phyloP scores from a whole-genome alignment of 1,140 invertebrate species.

The Aphelenchoides besseyi region DNA sequence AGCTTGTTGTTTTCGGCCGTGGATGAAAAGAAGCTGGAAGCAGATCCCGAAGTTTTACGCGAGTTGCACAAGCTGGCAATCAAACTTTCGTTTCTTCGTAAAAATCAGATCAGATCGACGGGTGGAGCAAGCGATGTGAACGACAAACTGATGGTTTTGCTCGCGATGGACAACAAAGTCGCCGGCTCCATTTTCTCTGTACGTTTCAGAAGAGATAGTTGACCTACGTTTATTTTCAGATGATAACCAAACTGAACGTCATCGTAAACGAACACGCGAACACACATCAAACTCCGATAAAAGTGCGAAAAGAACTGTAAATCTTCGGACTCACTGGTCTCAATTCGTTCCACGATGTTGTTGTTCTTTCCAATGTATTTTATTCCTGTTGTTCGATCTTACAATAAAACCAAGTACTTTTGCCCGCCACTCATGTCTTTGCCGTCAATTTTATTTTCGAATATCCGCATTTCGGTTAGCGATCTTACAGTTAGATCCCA shows the following conservation, averaged over 20 bases:
- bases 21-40: constrained; percentile 28
- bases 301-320: not conserved
- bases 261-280: constrained; percentile 6
- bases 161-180: constrained; percentile 27
- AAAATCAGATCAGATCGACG: not conserved
- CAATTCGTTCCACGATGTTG: too few relatives aligned
- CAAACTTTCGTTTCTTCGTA: constrained; percentile 26
- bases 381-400: constrained; percentile 7
- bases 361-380: not conserved
- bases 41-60: constrained; percentile 21
- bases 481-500: constrained; percentile 11
- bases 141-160: constrained; percentile 41
- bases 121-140: not conserved
- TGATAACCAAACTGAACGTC: constrained; percentile 24
- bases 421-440: too few relatives aligned
- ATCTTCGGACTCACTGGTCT: not conserved
- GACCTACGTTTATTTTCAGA: constrained; percentile 8
- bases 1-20: constrained; percentile 39
- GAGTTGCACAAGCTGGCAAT: constrained; percentile 45
- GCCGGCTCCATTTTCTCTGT: constrained; percentile 7
- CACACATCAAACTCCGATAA: constrained; percentile 1
- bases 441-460: too few relatives aligned
- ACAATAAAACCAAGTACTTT: not conserved
- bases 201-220: constrained; percentile 3
- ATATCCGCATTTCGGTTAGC: not conserved